These are phyloP conservation scores for Agrochola lychnidis DNA, from an alignment of 2,888 invertebrate genomes.

Conservation along the genomic window DNA sequence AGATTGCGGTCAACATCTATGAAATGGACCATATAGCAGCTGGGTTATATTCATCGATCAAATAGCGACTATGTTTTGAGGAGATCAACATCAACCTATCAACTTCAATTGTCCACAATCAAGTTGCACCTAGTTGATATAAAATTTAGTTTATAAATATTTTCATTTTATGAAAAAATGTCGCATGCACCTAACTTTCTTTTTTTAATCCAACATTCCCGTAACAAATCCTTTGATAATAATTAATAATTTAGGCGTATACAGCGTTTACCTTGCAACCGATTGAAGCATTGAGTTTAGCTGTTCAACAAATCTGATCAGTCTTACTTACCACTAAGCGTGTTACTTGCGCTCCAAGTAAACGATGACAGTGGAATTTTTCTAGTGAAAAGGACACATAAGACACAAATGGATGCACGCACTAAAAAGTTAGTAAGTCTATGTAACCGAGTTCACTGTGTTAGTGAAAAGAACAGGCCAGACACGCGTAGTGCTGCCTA, in stretches of 20 bases:
- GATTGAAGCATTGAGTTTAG: constrained; percentile 48
- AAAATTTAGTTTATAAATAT: too few relatives aligned
- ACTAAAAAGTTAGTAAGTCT: not conserved
- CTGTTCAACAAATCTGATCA: constrained; percentile 72
- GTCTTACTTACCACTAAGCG: constrained; percentile 82
- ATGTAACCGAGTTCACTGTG: not conserved
- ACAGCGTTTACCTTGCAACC: constrained; percentile 39
- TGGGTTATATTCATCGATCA: not conserved
- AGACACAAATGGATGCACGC: not conserved
- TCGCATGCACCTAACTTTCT: constrained; percentile 25
- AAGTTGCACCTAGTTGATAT: not conserved
- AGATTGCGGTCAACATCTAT: too few relatives aligned
- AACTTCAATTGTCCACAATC: not conserved
- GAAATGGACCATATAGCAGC: not conserved
- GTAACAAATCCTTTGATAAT: constrained; percentile 10
- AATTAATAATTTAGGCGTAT: constrained; percentile 46
- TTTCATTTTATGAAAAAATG: constrained; percentile 1
- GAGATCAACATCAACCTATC: not conserved
- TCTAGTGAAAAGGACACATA: not conserved
- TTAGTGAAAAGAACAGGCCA: not conserved
- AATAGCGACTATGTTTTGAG: not conserved
- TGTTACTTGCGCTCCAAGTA: constrained; percentile 69
- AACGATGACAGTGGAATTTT: constrained; percentile 64
- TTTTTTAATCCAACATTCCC: constrained; percentile 13
- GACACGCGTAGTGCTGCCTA: too few relatives aligned